Conservation (phyloP, 2,113 vertebrate genomes). For the Astur gentilis region DNA sequence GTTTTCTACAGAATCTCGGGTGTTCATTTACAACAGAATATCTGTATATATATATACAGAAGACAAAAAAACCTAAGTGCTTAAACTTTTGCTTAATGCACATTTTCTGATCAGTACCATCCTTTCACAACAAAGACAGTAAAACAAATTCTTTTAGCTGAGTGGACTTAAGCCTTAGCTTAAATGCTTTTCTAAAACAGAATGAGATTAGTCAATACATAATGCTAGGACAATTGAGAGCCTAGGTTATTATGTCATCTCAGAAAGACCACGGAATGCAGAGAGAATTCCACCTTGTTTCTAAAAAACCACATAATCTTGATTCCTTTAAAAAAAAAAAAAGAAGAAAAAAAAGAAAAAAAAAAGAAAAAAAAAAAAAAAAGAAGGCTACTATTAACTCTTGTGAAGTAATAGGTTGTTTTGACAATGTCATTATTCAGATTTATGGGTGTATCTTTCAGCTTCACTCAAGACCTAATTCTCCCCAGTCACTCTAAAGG, state of each 20-base stretch:
- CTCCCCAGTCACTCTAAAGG: conserved; percentile 6
- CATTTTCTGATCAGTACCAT: neutral
- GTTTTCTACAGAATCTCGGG: neutral
- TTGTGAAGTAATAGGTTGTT: neutral
- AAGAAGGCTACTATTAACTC: neutral
- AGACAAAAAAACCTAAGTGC: neutral
- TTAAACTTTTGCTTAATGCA: neutral
- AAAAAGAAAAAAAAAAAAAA: too few species aligned
- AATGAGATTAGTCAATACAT: neutral
- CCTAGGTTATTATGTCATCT: neutral
- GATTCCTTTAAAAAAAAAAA: neutral
- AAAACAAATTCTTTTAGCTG: neutral
- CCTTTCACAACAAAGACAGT: neutral
- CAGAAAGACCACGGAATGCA: neutral
- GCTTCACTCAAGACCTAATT: conserved; percentile 27
- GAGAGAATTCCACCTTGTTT: neutral
- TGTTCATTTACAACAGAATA: neutral
- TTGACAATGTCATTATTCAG: conserved; percentile 9
- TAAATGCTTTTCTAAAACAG: neutral
- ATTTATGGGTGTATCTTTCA: conserved; percentile 14
- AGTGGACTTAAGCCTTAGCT: neutral
- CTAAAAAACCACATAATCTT: neutral
- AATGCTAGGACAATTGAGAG: neutral
- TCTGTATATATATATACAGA: neutral
- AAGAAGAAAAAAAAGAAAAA: neutral